These are phyloP conservation scores for Heliconius eleuchia DNA, from an alignment of 1,140 invertebrate species.

Conservation along the genomic window DNA sequence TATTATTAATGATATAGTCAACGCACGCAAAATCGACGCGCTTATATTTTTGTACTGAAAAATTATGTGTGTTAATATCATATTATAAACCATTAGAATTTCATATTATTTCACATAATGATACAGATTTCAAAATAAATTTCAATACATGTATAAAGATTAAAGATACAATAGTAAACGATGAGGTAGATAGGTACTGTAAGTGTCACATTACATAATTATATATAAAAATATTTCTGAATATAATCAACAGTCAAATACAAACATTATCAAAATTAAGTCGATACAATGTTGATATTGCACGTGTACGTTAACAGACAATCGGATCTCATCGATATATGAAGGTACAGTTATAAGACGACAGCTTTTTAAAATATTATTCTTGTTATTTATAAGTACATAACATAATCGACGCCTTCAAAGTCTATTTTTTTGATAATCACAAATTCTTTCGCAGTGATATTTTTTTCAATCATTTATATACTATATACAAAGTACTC, in stretches of 20 bases:
- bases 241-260: conserved; percentile 79
- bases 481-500: conserved; percentile 48
- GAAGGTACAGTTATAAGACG: conserved; percentile 34
- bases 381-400: conserved; percentile 28
- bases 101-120: neutral
- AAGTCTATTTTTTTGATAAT: neutral
- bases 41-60: conserved; percentile 9
- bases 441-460: conserved; percentile 39
- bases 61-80: conserved; percentile 26
- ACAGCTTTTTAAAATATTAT: conserved; percentile 50
- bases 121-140: conserved; percentile 30
- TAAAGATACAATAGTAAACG: conserved; percentile 51
- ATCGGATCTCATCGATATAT: conserved; percentile 43
- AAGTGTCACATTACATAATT: conserved; percentile 59
- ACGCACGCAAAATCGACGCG: conserved; percentile 9
- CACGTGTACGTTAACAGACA: conserved; percentile 57
- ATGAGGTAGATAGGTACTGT: conserved; percentile 75
- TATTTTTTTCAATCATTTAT: conserved; percentile 24
- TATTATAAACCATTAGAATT: conserved; percentile 10
- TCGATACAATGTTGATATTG: conserved; percentile 72
- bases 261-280: conserved; percentile 78
- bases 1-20: conserved; percentile 2
- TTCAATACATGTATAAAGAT: conserved; percentile 42
- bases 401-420: neutral
- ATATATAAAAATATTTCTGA: conserved; percentile 80